Evolutionary conservation across 1,140 invertebrate species (phyloP), one percentile per base, ranked within the genome.

Genomic region (Tachypleus tridentatus): DNA sequence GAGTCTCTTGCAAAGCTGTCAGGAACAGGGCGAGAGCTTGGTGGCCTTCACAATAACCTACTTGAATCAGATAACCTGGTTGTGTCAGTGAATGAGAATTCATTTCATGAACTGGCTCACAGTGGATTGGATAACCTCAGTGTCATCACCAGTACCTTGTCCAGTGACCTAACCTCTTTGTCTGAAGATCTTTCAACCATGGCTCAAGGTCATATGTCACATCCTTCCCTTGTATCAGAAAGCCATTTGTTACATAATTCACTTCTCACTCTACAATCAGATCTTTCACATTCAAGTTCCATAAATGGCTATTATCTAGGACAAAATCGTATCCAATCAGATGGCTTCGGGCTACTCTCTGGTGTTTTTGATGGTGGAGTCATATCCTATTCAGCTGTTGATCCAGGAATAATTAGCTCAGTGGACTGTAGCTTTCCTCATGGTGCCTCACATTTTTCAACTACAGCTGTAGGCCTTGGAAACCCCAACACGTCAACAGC

Each of bases 1-100:
- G 70, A 73, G 82, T 86, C 84, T 66, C 76, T 88, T 70, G 85
- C 86, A 73, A 85, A 86, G 76, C 81, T 86, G 74, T 85, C 84
- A 58, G 82, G 83, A 67, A 80, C 82, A 6, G 81, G 64, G 80
- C 63, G 62, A 48, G 66, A 68, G 50, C 54, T 69, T 9, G 58
- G 63, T 49, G 68, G 67, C 52, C 50, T 68, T 10, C 58, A 61
- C 48, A 66, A 63, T 62, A 56, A 60, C 8, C 63, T 69, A 54
- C 58, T 67, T n/a, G 58, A 69, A 61, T 67, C 70, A 58, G 72
- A 73, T 10, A 70, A 72, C 29, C 66, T 73, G 11, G 69, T 67
- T 54, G 65, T 68, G 59, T 61, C 70, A 63, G 71, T 73, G 51
- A 67, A 72, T 58, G 71, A 68, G 49, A 70, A 62, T 68, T 53